Evolutionary conservation across 2,113 vertebrate genomes (phyloP).

Genomic region (Sula dactylatra): DNA sequence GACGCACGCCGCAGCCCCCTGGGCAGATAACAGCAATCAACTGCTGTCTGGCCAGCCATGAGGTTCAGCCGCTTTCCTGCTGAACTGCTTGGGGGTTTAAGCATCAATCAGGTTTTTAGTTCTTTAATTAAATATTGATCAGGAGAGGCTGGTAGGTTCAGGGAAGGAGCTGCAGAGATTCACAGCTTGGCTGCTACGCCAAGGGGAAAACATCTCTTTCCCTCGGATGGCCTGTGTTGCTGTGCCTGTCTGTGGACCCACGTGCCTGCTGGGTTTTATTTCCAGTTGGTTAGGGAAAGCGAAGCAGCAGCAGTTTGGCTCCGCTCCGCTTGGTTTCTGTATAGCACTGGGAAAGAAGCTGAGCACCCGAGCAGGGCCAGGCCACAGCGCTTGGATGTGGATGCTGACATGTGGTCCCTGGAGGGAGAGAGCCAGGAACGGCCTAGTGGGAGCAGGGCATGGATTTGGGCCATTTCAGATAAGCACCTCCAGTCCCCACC

Average conservation of each 20-base stretch:
- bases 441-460: neutral
- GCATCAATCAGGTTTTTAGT: constrained; percentile 36
- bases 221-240: neutral
- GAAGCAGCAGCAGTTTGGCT: neutral
- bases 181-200: accelerated
- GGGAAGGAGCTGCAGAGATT: neutral
- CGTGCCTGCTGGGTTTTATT: neutral
- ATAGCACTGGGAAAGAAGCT: neutral
- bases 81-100: neutral
- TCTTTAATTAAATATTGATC: constrained; percentile 68
- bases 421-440: neutral
- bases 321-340: neutral
- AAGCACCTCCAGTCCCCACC: neutral
- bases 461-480: neutral
- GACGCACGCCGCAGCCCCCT: neutral
- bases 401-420: accelerated
- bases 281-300: neutral
- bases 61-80: neutral
- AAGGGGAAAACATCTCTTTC: neutral
- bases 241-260: accelerated
- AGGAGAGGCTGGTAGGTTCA: neutral
- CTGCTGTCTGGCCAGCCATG: neutral
- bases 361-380: neutral
- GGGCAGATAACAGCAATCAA: neutral
- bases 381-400: neutral